Percentiles rank a stretch among this genome's conserved stretches.
These are phyloP conservation scores for Rhabdomys pumilio DNA, from an alignment of 2,797 vertebrate species.

Conservation along the genomic window DNA sequence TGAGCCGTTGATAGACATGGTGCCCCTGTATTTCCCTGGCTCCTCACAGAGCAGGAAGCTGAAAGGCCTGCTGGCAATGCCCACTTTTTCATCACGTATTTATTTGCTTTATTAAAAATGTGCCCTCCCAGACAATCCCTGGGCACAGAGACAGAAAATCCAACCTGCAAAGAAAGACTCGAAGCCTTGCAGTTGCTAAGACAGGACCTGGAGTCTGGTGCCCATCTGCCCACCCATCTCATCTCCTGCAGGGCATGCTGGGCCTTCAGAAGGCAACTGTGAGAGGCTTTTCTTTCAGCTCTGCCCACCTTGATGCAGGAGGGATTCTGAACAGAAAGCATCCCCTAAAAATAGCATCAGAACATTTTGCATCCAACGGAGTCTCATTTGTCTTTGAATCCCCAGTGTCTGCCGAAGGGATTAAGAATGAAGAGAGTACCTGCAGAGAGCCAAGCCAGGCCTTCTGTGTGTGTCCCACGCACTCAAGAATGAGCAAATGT, in stretches of 20 bases:
- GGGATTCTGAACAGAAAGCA: not conserved
- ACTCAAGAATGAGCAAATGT: too few species aligned
- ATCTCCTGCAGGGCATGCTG: not conserved
- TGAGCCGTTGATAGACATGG: rapidly evolving
- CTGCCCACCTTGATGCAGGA: not conserved
- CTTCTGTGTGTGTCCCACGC: not conserved
- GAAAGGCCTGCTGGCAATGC: not conserved
- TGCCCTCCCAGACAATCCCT: not conserved
- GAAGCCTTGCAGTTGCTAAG: not conserved
- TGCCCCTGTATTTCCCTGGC: not conserved
- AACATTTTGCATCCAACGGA: rapidly evolving
- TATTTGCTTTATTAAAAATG: not conserved
- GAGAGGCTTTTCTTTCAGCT: not conserved
- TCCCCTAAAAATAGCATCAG: not conserved
- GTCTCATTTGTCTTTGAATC: not conserved
- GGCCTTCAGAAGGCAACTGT: not conserved
- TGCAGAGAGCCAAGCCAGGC: not conserved
- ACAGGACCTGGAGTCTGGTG: not conserved
- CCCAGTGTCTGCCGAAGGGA: not conserved
- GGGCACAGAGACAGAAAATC: not conserved
- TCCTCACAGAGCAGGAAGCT: not conserved
- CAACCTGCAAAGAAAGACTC: not conserved
- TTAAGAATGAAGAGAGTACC: not conserved
- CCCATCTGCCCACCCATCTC: not conserved
- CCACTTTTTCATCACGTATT: not conserved